These are phyloP conservation scores for Lepeophtheirus salmonis DNA, from an alignment of 1,140 invertebrate genomes.

Conservation along the genomic window DNA sequence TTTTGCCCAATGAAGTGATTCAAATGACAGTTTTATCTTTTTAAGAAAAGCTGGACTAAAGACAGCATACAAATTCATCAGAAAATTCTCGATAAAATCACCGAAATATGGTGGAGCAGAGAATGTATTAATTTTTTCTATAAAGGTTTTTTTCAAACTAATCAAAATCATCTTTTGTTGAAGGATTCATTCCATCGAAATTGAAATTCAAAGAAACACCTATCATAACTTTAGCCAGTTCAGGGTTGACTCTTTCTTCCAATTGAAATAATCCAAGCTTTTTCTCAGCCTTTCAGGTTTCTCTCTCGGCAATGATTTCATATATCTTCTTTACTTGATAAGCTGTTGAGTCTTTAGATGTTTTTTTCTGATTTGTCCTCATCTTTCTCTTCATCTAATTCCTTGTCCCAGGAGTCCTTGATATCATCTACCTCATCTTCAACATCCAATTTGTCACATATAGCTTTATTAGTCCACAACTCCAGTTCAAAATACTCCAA, in stretches of 20 bases:
- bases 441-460: slow-evolving; percentile 6
- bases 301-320: slow-evolving; percentile 13
- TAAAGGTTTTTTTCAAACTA: not conserved
- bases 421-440: slow-evolving; percentile 12
- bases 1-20: not conserved
- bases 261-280: not conserved
- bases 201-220: no score
- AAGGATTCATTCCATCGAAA: not conserved
- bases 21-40: slow-evolving; percentile 4
- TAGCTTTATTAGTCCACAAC: not conserved
- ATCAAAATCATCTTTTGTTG: not conserved
- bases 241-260: slow-evolving; percentile 1
- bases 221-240: slow-evolving; percentile 7
- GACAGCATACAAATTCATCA: not conserved
- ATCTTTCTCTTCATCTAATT: not conserved
- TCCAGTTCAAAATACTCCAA: slow-evolving; percentile 7
- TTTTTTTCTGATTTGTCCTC: not conserved
- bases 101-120: not conserved
- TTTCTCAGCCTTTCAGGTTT: not conserved
- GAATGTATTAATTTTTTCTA: not conserved
- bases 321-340: slow-evolving; percentile 3
- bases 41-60: not conserved
- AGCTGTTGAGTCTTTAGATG: not conserved
- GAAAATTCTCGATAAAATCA: not conserved
- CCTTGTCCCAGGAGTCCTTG: slow-evolving; percentile 15